Conservation (phyloP, 2,113 vertebrate species). For the Ceyx margarethae region DNA sequence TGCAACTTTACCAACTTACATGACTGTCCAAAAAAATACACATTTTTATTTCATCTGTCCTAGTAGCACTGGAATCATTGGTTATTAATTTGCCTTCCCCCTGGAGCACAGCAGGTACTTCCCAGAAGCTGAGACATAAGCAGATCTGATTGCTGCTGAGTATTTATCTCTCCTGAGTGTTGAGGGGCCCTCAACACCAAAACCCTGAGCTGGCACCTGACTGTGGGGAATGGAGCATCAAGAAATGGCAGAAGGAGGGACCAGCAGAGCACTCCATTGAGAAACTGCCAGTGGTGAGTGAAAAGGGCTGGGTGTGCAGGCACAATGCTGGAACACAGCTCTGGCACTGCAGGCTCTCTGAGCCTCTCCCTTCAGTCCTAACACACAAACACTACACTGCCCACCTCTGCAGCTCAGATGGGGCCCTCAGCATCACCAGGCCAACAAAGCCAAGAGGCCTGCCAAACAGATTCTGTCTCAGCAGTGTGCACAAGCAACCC, state of each 20-base stretch:
- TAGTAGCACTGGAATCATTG: not conserved
- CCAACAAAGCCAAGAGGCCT: not conserved
- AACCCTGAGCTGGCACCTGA: not conserved
- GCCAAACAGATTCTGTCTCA: not conserved
- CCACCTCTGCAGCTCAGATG: not conserved
- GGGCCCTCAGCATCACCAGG: not conserved
- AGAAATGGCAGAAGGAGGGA: not conserved
- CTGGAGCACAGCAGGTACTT: no score
- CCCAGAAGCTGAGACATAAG: not conserved
- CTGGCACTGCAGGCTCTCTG: not conserved
- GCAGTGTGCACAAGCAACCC: not conserved
- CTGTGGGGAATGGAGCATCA: not conserved
- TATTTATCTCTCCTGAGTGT: not conserved
- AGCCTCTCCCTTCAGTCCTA: not conserved
- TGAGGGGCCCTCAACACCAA: not conserved
- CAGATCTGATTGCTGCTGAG: not conserved
- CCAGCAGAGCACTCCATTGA: not conserved
- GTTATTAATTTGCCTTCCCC: not conserved
- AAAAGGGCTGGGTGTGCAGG: not conserved
- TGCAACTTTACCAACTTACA: not conserved
- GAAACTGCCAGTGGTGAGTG: not conserved
- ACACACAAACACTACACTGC: not conserved
- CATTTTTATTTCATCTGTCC: not conserved
- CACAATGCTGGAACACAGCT: not conserved
- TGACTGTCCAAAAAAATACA: not conserved